Percentiles rank a stretch among this genome's conserved stretches.
These are phyloP conservation scores for Dendrolimus punctatus DNA, from an alignment of 1,140 invertebrate species.

Conservation along the genomic window DNA sequence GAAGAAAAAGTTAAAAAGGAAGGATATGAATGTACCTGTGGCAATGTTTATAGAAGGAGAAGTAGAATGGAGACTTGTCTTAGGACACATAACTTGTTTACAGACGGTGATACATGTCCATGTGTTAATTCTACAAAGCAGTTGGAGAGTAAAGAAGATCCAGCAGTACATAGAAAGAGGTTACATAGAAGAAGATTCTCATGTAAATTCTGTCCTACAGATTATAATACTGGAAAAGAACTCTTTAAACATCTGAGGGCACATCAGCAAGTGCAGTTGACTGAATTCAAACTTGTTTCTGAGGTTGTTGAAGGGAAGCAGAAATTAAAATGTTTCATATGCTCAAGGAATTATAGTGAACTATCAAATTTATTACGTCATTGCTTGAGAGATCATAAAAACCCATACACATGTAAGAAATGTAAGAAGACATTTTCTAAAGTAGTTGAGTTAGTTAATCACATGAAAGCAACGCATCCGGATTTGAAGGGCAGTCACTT, in stretches of 20 bases:
- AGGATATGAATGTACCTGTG: conserved; percentile 54
- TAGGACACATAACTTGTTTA: conserved; percentile 38
- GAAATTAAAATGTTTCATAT: conserved; percentile 56
- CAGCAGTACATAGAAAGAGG: conserved; percentile 38
- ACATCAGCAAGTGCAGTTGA: conserved; percentile 57
- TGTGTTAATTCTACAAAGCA: conserved; percentile 48
- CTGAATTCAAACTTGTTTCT: conserved; percentile 61
- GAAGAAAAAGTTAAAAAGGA: conserved; percentile 31
- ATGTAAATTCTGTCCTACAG: conserved; percentile 62
- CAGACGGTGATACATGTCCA: conserved; percentile 25
- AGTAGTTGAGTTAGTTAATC: conserved; percentile 56
- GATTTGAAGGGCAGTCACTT: conserved; percentile 57
- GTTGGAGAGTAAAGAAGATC: conserved; percentile 46
- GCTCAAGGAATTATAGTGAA: conserved; percentile 40
- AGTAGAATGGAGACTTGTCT: conserved; percentile 56
- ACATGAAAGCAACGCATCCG: conserved; percentile 50
- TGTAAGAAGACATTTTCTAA: conserved; percentile 49
- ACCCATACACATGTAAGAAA: conserved; percentile 45
- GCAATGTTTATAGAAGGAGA: conserved; percentile 40
- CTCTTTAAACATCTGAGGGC: conserved; percentile 56
- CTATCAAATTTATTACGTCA: conserved; percentile 51
- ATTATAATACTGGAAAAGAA: conserved; percentile 52
- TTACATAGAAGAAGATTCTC: conserved; percentile 52
- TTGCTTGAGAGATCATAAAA: conserved; percentile 54
- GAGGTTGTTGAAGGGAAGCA: conserved; percentile 54